Percentiles rank a stretch among this genome's conserved stretches.
phyloP scores from a whole-genome alignment of 37 sponge, comb jelly and placozoan species.

The Axinella damicornis region DNA sequence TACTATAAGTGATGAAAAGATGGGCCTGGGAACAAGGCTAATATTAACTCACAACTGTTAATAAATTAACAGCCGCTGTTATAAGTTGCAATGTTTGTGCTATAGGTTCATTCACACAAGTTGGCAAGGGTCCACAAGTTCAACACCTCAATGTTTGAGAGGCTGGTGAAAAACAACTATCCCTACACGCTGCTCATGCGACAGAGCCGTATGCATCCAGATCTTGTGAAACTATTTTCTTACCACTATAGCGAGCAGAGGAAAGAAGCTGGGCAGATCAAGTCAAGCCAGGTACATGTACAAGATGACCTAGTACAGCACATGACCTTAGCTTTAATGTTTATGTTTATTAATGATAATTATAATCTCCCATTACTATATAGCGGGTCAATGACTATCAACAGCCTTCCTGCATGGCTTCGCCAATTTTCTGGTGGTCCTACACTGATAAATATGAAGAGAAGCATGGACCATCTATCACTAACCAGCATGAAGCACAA shows the following conservation, averaged over 20 bases:
- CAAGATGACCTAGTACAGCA: too few relatives aligned
- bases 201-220: constrained; percentile 36
- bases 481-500: constrained; percentile 17
- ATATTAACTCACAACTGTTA: not conserved
- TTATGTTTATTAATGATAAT: not conserved
- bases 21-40: too few relatives aligned
- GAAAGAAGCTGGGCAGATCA: not conserved
- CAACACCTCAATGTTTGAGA: constrained; percentile 28
- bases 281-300: not conserved
- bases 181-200: constrained; percentile 10
- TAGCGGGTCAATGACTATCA: not conserved
- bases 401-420: constrained; percentile 26
- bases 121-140: constrained; percentile 17
- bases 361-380: not conserved
- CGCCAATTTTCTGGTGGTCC: constrained; percentile 32
- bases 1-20: not conserved
- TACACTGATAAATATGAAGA: not conserved
- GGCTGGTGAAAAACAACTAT: constrained; percentile 13
- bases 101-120: constrained; percentile 7
- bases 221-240: constrained; percentile 18
- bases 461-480: not conserved
- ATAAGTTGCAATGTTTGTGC: not conserved
- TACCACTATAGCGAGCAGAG: constrained; percentile 31
- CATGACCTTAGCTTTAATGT: too few relatives aligned
- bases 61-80: not conserved